Conservation (phyloP, 2,888 invertebrate genomes). For the Lithodes maja region DNA sequence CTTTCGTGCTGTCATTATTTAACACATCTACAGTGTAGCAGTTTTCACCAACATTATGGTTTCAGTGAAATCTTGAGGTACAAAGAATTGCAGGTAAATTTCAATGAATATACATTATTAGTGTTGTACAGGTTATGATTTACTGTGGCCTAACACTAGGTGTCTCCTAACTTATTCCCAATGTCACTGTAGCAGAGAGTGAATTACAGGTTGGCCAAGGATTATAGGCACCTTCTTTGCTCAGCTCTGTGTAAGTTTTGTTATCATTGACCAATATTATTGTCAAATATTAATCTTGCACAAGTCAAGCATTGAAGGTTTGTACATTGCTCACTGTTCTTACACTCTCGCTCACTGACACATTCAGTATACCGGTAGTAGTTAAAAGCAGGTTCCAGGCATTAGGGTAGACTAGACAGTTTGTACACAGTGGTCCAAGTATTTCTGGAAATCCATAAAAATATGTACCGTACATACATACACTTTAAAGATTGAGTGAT, state of each 20-base stretch:
- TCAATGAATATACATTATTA: constrained; percentile 66
- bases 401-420: background rate
- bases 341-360: constrained; percentile 8
- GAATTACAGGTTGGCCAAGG: background rate
- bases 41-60: constrained; percentile 56
- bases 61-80: constrained; percentile 68
- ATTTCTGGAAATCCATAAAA: no score
- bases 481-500: no score
- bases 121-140: constrained; percentile 65
- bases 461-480: no score
- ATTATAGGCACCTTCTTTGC: background rate
- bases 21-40: constrained; percentile 53
- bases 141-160: constrained; percentile 62
- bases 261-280: background rate
- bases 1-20: constrained; percentile 51
- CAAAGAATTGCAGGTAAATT: constrained; percentile 69
- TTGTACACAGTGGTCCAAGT: no score
- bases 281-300: background rate
- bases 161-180: constrained; percentile 49
- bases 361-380: constrained; percentile 25
- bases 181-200: constrained; percentile 43
- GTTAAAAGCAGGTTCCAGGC: constrained; percentile 42
- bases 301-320: background rate
- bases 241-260: background rate
- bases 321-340: background rate